Base-by-base conservation (phyloP, 2,797 vertebrate genomes). In the Tachyglossus aculeatus region DNA sequence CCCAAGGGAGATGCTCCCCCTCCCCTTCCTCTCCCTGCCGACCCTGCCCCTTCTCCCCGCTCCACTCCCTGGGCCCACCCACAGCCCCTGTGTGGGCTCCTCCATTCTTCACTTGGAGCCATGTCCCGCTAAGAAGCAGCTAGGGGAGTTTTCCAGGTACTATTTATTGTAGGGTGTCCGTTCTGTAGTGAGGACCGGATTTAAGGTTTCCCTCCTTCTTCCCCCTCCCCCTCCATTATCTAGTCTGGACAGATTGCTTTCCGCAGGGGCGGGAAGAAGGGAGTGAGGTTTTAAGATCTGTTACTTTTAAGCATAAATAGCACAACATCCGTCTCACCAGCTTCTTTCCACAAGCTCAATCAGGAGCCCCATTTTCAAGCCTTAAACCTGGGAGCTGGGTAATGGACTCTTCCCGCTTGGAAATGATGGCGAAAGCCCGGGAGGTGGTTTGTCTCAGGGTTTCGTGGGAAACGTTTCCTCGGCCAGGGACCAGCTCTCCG, bases 301-400 rank as follows among this genome's bases (percentile, higher is more conserved):
- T 29, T 29, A 31, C 7, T 48, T 48, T 31, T 48, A 19, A 29
- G 24, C 31, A 5, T 8, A 48, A 15, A 48, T 48, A 19, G 3
- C 45, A 24, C 45, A 48, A 29, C n/a, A n/a, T 31, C 31, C 32
- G 10, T 31, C 12, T 37, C 38, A 29, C 31, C 6, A 12, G 32
- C 36, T 37, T 45, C 58, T 43, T 34, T 45, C 25, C 32, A 21
- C 38, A 25, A 33, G 34, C 18, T 52, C 29, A 7, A 62, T 63
- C 40, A 37, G 63, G 59, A 71, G 56, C 63, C 27, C 13, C 25
- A 6, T 47, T 54, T 37, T 64, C 33, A 60, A 58, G 83, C 81
- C 78, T 81, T 77, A 77, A 75, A 59, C 7, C 25, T 21, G 51
- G 56, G 59, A 6, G 6, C n/a, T n/a, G 53, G 60, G 25, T 38